phyloP scores from a whole-genome alignment of 2,113 vertebrate genomes.

The Marmota flaviventris region DNA sequence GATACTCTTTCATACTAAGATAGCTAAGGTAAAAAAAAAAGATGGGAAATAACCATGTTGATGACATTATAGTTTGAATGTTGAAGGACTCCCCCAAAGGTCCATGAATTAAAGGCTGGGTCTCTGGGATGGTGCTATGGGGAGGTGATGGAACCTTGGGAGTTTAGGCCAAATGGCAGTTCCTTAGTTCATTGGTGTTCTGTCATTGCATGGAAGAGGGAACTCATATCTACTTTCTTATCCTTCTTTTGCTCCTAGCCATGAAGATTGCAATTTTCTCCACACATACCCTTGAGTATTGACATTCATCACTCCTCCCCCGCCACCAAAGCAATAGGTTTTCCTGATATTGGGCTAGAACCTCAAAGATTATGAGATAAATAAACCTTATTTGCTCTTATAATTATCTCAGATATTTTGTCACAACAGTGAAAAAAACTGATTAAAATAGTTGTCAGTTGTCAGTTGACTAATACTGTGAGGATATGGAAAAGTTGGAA shows the following conservation, averaged over 20 bases:
- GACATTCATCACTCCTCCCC: too few relatives aligned
- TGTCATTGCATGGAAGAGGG: too few relatives aligned
- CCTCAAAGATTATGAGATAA: not conserved
- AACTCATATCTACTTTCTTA: not conserved
- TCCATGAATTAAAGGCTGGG: not conserved
- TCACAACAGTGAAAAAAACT: too few relatives aligned
- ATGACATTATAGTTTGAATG: not conserved
- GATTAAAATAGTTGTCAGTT: too few relatives aligned
- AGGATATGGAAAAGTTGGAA: not conserved
- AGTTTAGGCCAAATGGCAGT: too few relatives aligned
- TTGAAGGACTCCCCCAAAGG: not conserved
- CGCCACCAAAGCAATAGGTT: not conserved
- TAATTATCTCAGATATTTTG: not conserved
- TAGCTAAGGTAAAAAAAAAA: not conserved
- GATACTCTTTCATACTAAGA: not conserved
- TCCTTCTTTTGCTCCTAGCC: not conserved
- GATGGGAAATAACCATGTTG: not conserved
- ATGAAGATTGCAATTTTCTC: not conserved
- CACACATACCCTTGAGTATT: too few relatives aligned
- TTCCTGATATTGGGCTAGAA: not conserved
- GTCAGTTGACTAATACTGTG: not conserved
- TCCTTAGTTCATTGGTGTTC: not conserved
- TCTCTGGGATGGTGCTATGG: too few relatives aligned
- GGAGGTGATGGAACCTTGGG: not conserved
- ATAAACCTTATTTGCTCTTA: not conserved